Percentiles rank a stretch among this genome's conserved stretches.
Conservation (phyloP, 2,888 invertebrate genomes). For the Himalopsyche tibetana region DNA sequence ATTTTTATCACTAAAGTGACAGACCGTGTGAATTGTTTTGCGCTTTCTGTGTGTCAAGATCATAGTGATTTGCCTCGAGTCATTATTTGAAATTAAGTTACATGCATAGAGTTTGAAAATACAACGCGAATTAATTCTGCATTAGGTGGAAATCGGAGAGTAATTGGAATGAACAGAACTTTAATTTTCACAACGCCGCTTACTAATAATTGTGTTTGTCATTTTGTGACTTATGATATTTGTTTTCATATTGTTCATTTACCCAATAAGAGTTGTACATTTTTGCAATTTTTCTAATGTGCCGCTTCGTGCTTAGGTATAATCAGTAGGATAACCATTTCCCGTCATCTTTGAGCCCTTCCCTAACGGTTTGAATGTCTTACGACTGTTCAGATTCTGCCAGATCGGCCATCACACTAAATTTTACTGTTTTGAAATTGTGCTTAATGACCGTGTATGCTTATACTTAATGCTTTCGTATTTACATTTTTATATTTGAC, state of each 20-base stretch:
- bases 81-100: neutral
- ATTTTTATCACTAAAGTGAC: neutral
- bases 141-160: slow-evolving; percentile 12
- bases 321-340: neutral
- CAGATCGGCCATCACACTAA: neutral
- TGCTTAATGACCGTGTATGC: slow-evolving; percentile 7
- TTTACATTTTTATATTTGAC: neutral
- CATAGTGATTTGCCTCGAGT: neutral
- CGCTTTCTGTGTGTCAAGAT: slow-evolving; percentile 17
- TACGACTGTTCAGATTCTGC: neutral
- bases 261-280: too few species aligned
- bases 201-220: neutral
- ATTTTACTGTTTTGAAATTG: neutral
- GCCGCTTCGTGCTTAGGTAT: too few species aligned
- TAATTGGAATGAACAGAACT: neutral
- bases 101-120: neutral
- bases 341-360: neutral
- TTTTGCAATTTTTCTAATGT: too few species aligned
- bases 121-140: slow-evolving; percentile 8
- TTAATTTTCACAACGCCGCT: neutral
- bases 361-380: neutral
- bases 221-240: neutral
- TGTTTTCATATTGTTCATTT: too few species aligned
- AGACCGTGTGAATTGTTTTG: slow-evolving; percentile 38
- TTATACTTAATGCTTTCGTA: neutral